A percentile compares a stretch with the other conserved stretches of the same genome.
Evolutionary conservation across 2,113 vertebrate species (phyloP).

Genomic region (Origma solitaria): DNA sequence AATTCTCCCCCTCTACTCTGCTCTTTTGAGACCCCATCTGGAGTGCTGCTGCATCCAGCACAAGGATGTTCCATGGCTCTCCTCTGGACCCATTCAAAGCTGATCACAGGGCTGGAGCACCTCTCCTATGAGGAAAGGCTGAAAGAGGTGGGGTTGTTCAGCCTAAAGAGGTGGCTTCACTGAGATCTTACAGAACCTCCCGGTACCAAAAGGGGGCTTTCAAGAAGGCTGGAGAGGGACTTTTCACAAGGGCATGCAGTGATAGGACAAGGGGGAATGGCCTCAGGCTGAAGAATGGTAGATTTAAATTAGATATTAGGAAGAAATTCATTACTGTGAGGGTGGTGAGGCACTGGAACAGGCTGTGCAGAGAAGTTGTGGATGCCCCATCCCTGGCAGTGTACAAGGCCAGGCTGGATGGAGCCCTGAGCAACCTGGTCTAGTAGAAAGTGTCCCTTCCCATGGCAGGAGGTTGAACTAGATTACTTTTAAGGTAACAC

Average conservation of each 20-base stretch:
- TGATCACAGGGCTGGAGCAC: neutral
- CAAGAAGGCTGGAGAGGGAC: neutral
- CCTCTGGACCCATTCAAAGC: neutral
- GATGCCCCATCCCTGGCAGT: no score
- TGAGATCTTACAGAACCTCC: neutral
- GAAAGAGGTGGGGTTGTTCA: neutral
- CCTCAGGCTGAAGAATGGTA: neutral
- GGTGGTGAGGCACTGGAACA: neutral
- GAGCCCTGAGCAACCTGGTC: neutral
- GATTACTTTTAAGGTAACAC: neutral
- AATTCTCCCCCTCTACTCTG: neutral
- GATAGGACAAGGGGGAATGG: neutral
- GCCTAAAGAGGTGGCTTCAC: neutral
- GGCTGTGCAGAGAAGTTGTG: neutral
- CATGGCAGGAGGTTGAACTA: neutral
- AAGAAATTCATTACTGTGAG: neutral
- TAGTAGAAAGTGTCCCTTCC: neutral
- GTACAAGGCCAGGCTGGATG: neutral
- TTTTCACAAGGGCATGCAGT: neutral
- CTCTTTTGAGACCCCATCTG: neutral
- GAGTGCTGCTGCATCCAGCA: neutral
- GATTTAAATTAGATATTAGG: neutral
- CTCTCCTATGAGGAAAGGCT: neutral
- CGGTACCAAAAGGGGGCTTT: fast-evolving
- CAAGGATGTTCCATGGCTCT: neutral